Base-by-base conservation (phyloP, 2,797 vertebrate species). In the Melanotaenia maccullochi region DNA sequence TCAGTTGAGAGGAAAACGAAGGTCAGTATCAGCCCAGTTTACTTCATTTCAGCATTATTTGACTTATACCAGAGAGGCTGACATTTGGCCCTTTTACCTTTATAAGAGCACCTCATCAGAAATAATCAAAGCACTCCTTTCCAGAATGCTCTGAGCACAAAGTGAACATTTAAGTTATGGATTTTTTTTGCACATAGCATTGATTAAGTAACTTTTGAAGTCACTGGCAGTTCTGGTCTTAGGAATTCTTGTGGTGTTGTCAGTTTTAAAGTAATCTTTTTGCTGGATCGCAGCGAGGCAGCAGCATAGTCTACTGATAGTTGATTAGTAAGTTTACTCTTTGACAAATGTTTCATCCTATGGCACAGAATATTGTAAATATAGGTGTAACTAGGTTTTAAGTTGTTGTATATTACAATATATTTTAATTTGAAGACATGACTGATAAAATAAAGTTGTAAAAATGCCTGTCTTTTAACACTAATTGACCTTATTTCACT, bases 1-100 rank as follows among this genome's bases (percentile, higher is more conserved):
- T 85, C 40, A 81, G 75, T 80, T 84, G 60, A 56, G 57, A 65
- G 60, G 75, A 28, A 74, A 81, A 25, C 9, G 13, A 65, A 81
- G 84, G 76, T 77, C 68, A 40, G 38, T 57, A 51, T 70, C 30
- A 61, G 82, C 73, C 85, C 67, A 75, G 11, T 73, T 68, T 58
- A 68, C 60, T 72, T 44, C 58, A 56, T 78, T 74, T 42, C 54
- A 71, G 33, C 47, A 11, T 69, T 0, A 22, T 79, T 68, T 82
- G 76, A 73, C 74, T 70, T 78, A 70, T 75, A 75, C 81, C 51
- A 60, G 60, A 70, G 33, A 59, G 55, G 16, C 60, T 32, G 16
- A 36, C 67, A 20, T 51, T 16, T 49, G 28, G 35, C 60, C 32
- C 3, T 4, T 18, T 60, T 18, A 70, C 47, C 73, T 74, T 71